Evolutionary conservation across 2,888 invertebrate species (phyloP).

Genomic region (Caprella mutica): DNA sequence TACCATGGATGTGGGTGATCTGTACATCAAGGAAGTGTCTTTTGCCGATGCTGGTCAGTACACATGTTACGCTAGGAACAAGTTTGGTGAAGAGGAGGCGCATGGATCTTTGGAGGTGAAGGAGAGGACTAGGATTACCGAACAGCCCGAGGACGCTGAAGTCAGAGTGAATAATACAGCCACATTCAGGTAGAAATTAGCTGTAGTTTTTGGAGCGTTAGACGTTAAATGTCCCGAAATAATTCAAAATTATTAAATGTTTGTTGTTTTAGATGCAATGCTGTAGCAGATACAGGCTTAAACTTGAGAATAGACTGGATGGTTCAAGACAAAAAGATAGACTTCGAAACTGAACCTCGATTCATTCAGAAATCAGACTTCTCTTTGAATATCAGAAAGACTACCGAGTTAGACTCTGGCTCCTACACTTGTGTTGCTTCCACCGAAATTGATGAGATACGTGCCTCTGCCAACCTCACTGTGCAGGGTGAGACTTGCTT

Average conservation of each 20-base stretch:
- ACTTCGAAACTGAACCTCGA: constrained; percentile 67
- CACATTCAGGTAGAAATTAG: constrained; percentile 45
- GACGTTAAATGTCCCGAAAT: no score
- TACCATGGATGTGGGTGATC: constrained; percentile 3
- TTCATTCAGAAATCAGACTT: constrained; percentile 55
- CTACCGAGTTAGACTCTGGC: constrained; percentile 87
- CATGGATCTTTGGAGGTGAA: constrained; percentile 71
- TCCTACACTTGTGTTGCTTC: constrained; percentile 86
- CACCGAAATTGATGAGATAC: constrained; percentile 75
- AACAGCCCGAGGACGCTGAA: constrained; percentile 82
- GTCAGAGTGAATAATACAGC: constrained; percentile 78
- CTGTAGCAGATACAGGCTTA: constrained; percentile 74
- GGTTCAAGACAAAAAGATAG: constrained; percentile 72
- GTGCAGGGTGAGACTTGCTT: constrained; percentile 63
- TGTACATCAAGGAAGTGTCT: constrained; percentile 50
- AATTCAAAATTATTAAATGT: no score
- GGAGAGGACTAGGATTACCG: constrained; percentile 74
- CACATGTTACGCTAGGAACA: constrained; percentile 82
- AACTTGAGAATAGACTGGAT: constrained; percentile 72
- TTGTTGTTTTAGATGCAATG: constrained; percentile 70
- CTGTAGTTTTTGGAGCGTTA: no score
- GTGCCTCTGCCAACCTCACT: constrained; percentile 73
- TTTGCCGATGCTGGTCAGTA: constrained; percentile 87
- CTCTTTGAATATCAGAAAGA: constrained; percentile 86
- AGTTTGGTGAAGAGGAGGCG: constrained; percentile 72